Percentiles rank a stretch among this genome's conserved stretches.
Evolutionary conservation across 2,797 vertebrate genomes (phyloP).

Genomic region (Trachurus trachurus): DNA sequence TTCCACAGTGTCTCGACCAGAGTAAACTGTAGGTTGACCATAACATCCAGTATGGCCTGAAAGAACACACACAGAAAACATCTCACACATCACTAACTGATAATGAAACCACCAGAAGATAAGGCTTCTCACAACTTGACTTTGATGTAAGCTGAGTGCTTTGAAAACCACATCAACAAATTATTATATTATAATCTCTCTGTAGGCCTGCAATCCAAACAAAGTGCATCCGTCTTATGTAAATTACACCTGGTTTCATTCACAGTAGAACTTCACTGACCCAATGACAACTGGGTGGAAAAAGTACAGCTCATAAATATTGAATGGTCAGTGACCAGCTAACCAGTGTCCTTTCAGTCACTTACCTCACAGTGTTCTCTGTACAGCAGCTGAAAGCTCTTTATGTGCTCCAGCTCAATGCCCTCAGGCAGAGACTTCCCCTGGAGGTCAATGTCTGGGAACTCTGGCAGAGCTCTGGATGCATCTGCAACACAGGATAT

Average conservation of each 20-base stretch:
- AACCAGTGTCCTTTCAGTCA: background rate
- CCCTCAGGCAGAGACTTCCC: constrained; percentile 92
- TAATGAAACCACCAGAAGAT: background rate
- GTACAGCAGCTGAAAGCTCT: constrained; percentile 95
- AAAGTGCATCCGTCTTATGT: background rate
- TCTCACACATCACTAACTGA: background rate
- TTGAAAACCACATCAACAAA: background rate
- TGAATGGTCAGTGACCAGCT: background rate
- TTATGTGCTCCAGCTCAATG: constrained; percentile 91
- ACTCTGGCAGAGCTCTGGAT: constrained; percentile 92
- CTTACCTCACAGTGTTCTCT: constrained; percentile 96
- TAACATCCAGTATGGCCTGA: constrained; percentile 95
- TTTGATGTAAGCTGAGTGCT: background rate
- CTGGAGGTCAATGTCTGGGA: constrained; percentile 92
- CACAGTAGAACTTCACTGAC: background rate
- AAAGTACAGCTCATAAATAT: constrained; percentile 5
- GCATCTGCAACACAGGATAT: constrained; percentile 85
- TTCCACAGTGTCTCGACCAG: constrained; percentile 97
- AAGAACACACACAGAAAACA: background rate
- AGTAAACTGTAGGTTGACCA: constrained; percentile 96
- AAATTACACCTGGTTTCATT: background rate
- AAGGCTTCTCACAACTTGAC: background rate
- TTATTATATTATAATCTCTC: background rate
- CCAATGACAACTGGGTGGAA: constrained; percentile 1
- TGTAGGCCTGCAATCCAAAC: background rate